A percentile compares a stretch with the other conserved stretches of the same genome.
phyloP scores from a whole-genome alignment of 2,113 vertebrate genomes.

The Ictalurus furcatus region DNA sequence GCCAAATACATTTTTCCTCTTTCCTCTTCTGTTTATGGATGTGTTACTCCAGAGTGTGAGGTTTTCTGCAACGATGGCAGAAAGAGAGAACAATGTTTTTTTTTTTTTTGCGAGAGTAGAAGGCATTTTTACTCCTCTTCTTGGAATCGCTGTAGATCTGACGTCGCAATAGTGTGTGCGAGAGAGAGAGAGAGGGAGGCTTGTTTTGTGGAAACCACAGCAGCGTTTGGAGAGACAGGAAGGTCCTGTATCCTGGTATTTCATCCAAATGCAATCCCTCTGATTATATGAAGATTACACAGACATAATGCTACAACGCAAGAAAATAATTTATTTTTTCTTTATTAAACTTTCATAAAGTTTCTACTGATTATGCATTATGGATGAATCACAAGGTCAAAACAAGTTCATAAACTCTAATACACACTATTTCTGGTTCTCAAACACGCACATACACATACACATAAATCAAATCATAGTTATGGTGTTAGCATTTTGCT shows the following conservation, averaged over 20 bases:
- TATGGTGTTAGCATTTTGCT: constrained; percentile 29
- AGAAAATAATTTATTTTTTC: constrained; percentile 52
- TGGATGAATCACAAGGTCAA: constrained; percentile 68
- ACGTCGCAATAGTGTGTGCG: background rate
- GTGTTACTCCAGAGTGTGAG: constrained; percentile 14
- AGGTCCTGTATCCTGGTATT: constrained; percentile 42
- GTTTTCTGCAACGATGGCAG: constrained; percentile 24
- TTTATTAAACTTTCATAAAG: constrained; percentile 68
- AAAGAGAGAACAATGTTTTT: constrained; percentile 12
- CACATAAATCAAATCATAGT: constrained; percentile 19
- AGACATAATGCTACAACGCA: constrained; percentile 57
- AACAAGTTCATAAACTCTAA: constrained; percentile 63
- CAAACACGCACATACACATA: constrained; percentile 28
- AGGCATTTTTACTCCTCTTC: background rate
- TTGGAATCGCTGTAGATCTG: constrained; percentile 1
- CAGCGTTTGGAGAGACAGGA: constrained; percentile 49
- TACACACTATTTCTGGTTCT: constrained; percentile 47
- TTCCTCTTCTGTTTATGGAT: constrained; percentile 28
- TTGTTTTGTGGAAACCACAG: constrained; percentile 58
- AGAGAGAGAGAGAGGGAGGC: constrained; percentile 18
- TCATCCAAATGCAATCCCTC: constrained; percentile 48
- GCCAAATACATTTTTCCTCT: constrained; percentile 20
- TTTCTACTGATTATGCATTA: constrained; percentile 63
- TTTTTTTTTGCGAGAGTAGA: background rate
- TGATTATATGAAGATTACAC: constrained; percentile 61